phyloP scores from a whole-genome alignment of 1,140 invertebrate genomes.

The Adelges cooleyi region DNA sequence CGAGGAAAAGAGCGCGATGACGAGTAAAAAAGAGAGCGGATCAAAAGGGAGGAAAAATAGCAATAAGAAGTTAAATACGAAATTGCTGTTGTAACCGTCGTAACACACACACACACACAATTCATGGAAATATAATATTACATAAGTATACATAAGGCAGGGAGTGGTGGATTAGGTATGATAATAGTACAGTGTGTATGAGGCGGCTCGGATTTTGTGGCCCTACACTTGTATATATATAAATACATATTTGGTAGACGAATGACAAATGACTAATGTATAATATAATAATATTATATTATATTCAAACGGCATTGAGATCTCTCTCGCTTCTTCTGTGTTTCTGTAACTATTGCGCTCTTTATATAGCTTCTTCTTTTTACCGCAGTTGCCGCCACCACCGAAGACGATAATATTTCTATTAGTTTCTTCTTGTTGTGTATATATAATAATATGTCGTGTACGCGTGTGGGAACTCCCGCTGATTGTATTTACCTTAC shows the following conservation, averaged over 20 bases:
- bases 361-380: neutral
- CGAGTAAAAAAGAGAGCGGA: no score
- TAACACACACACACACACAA: neutral
- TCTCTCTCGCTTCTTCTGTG: no score
- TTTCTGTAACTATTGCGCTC: neutral
- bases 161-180: neutral
- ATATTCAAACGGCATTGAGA: no score
- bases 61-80: slow-evolving; percentile 5
- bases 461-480: slow-evolving; percentile 12
- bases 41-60: neutral
- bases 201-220: slow-evolving; percentile 13
- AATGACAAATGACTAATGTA: slow-evolving; percentile 27
- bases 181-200: neutral
- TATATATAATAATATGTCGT: neutral
- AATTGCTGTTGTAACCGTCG: slow-evolving; percentile 1
- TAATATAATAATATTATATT: neutral
- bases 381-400: neutral
- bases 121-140: neutral
- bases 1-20: no score
- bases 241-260: neutral
- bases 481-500: slow-evolving; percentile 13
- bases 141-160: neutral
- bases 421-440: neutral
- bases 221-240: neutral
- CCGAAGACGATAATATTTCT: slow-evolving; percentile 10